These are phyloP conservation scores for Seriola dumerili DNA, from an alignment of 2,113 vertebrate species.

Conservation along the genomic window DNA sequence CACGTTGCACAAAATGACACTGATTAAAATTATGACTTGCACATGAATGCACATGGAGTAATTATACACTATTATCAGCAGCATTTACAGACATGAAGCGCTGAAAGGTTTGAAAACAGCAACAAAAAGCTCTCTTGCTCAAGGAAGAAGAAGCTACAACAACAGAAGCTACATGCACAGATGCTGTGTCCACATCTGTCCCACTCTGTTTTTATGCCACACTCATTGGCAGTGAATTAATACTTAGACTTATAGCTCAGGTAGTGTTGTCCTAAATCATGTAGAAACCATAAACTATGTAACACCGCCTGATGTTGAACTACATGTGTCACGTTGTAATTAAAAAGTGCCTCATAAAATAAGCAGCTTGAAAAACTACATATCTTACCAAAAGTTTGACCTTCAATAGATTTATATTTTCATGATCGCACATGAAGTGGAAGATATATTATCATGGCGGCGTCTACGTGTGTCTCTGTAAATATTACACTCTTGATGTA, in stretches of 20 bases:
- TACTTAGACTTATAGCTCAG: neutral
- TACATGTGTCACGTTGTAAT: slow-evolving; percentile 28
- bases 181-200: neutral
- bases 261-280: neutral
- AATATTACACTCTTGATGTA: neutral
- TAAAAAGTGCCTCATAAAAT: slow-evolving; percentile 4
- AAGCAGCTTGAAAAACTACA: slow-evolving; percentile 6
- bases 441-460: neutral
- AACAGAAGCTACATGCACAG: neutral
- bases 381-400: slow-evolving; percentile 3
- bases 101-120: neutral
- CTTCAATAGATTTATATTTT: too few species aligned
- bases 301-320: slow-evolving; percentile 21
- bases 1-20: neutral
- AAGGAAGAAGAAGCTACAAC: neutral
- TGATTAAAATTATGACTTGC: neutral
- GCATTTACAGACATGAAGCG: neutral
- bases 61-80: neutral
- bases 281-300: neutral
- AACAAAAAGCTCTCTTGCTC: neutral
- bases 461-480: neutral
- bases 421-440: neutral
- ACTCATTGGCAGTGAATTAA: neutral
- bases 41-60: neutral
- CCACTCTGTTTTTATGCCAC: neutral